These are phyloP conservation scores for Drosophila parthenogenetica DNA, from an alignment of 2,888 invertebrate genomes.

Conservation along the genomic window DNA sequence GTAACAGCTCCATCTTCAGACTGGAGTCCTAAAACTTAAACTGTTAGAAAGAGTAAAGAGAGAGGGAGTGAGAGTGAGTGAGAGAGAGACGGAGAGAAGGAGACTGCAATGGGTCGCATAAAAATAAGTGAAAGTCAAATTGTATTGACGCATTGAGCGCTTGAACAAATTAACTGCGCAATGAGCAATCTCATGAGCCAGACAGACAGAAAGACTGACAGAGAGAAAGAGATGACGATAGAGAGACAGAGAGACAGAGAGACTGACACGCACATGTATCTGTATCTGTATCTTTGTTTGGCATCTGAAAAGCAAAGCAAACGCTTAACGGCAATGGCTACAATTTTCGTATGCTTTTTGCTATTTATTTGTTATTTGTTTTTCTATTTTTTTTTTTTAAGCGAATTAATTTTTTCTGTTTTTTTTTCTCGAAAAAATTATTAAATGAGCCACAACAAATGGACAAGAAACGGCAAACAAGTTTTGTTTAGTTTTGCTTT, in stretches of 20 bases:
- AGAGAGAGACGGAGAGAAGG: neutral
- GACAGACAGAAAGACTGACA: constrained; percentile 17
- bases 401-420: constrained; percentile 61
- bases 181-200: constrained; percentile 66
- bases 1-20: constrained; percentile 39
- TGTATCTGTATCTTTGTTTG: constrained; percentile 54
- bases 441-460: constrained; percentile 64
- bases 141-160: constrained; percentile 79
- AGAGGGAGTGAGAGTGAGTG: neutral
- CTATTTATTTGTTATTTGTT: constrained; percentile 47
- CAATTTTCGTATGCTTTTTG: constrained; percentile 49
- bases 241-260: constrained; percentile 13
- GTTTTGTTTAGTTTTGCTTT: constrained; percentile 43
- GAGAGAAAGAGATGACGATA: constrained; percentile 13
- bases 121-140: constrained; percentile 81
- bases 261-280: constrained; percentile 50
- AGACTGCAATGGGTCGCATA: constrained; percentile 65
- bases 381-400: constrained; percentile 45
- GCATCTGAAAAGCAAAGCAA: constrained; percentile 49
- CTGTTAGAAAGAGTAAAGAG: constrained; percentile 15
- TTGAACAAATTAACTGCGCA: constrained; percentile 81
- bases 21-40: constrained; percentile 36
- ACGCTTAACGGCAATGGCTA: constrained; percentile 30
- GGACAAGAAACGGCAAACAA: constrained; percentile 56
- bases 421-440: constrained; percentile 35